Evolutionary conservation across 2,113 vertebrate genomes (phyloP).

Genomic region (Mobula hypostoma): DNA sequence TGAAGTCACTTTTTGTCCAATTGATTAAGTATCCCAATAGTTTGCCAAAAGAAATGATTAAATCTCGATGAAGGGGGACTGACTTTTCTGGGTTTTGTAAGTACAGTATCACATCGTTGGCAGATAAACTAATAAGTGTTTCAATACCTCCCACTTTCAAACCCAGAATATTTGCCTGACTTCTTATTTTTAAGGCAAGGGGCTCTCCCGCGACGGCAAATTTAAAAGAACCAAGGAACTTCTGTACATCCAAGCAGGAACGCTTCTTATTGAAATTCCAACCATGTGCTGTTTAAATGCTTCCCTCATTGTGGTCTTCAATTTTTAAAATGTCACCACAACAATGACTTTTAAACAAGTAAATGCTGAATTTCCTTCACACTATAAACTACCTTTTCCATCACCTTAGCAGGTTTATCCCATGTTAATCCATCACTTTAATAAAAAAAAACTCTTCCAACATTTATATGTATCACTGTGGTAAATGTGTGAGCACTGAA

Average conservation of each 20-base stretch:
- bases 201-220: neutral
- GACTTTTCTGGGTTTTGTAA: too few species aligned
- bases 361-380: constrained; percentile 36
- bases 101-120: too few species aligned
- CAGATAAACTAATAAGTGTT: too few species aligned
- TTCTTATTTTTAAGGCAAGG: too few species aligned
- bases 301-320: constrained; percentile 14
- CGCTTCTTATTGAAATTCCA: constrained; percentile 13
- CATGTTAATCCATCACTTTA: constrained; percentile 19
- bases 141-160: too few species aligned
- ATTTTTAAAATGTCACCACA: constrained; percentile 20
- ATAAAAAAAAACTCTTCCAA: constrained; percentile 9
- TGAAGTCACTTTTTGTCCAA: too few species aligned
- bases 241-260: neutral
- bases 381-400: constrained; percentile 36
- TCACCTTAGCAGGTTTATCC: constrained; percentile 20
- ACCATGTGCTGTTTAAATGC: neutral
- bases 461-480: constrained; percentile 20
- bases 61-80: too few species aligned
- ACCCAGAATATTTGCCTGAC: too few species aligned
- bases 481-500: constrained; percentile 39
- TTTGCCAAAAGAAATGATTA: too few species aligned
- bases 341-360: constrained; percentile 15
- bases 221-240: neutral
- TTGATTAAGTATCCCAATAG: too few species aligned